These are phyloP conservation scores for Threskiornis aethiopicus DNA, from an alignment of 2,797 vertebrate species.

Conservation along the genomic window DNA sequence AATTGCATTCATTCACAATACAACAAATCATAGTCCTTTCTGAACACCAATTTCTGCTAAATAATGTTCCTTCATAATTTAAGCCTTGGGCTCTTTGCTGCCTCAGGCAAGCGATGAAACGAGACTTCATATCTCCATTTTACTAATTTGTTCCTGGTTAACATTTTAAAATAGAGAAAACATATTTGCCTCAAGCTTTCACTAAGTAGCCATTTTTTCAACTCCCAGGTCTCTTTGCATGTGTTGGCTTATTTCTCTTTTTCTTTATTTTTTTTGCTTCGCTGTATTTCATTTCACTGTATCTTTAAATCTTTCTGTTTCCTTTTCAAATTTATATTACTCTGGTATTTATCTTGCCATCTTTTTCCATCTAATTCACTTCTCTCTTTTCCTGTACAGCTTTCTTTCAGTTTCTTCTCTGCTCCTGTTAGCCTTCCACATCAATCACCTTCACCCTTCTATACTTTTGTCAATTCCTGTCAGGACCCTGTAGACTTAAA, in stretches of 20 bases:
- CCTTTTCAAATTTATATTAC: neutral
- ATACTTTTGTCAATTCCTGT: neutral
- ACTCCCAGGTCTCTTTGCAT: neutral
- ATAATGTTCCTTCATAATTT: neutral
- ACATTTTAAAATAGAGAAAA: neutral
- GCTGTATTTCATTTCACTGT: neutral
- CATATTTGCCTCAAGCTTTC: neutral
- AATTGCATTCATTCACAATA: neutral
- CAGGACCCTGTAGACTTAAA: neutral
- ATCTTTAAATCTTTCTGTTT: neutral
- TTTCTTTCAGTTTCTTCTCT: neutral
- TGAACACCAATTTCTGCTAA: neutral
- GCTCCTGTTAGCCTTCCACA: neutral
- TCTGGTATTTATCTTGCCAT: neutral
- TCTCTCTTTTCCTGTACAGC: neutral
- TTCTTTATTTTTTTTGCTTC: neutral
- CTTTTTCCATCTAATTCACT: neutral
- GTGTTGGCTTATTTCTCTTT: neutral
- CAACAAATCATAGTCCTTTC: neutral
- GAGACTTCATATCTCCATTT: neutral
- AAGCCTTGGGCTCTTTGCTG: neutral
- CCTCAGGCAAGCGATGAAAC: neutral
- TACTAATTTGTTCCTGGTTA: neutral
- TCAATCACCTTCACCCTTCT: neutral
- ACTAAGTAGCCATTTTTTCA: neutral